A percentile compares a stretch with the other conserved stretches of the same genome.
These are phyloP conservation scores for Oryzias melastigma DNA, from an alignment of 2,113 vertebrate genomes.

Conservation along the genomic window DNA sequence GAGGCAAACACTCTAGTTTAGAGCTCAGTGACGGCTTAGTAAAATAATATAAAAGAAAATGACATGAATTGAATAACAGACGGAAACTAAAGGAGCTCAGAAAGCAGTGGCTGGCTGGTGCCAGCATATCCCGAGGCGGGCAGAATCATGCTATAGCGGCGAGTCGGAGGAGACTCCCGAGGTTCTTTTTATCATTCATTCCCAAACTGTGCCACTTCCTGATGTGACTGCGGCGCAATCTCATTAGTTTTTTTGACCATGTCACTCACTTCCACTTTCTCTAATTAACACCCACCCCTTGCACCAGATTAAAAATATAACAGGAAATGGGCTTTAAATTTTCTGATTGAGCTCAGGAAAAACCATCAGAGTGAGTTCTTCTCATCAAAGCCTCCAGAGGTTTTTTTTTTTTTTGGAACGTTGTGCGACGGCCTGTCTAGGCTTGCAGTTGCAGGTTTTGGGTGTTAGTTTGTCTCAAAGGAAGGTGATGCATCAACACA, in stretches of 20 bases:
- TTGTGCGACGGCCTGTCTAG: slow-evolving; percentile 36
- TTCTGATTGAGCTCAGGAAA: slow-evolving; percentile 12
- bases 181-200: slow-evolving; percentile 8
- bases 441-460: slow-evolving; percentile 43
- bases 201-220: neutral
- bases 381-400: slow-evolving; percentile 32
- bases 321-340: slow-evolving; percentile 18
- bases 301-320: slow-evolving; percentile 29
- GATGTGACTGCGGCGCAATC: neutral
- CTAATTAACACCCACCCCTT: slow-evolving; percentile 51
- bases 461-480: slow-evolving; percentile 30
- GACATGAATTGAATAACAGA: neutral
- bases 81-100: neutral
- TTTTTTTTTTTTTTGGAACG: slow-evolving; percentile 20
- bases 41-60: neutral
- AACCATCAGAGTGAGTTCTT: slow-evolving; percentile 20
- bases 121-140: neutral
- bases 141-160: slow-evolving; percentile 1
- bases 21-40: neutral
- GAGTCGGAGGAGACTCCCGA: neutral
- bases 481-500: too few species aligned
- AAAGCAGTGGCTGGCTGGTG: neutral
- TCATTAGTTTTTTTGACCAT: slow-evolving; percentile 20
- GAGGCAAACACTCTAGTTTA: neutral
- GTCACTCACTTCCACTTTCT: slow-evolving; percentile 12